Percentiles rank a stretch among this genome's conserved stretches.
Conservation (phyloP, 2,888 invertebrate genomes). For the Apodemia arnacis region DNA sequence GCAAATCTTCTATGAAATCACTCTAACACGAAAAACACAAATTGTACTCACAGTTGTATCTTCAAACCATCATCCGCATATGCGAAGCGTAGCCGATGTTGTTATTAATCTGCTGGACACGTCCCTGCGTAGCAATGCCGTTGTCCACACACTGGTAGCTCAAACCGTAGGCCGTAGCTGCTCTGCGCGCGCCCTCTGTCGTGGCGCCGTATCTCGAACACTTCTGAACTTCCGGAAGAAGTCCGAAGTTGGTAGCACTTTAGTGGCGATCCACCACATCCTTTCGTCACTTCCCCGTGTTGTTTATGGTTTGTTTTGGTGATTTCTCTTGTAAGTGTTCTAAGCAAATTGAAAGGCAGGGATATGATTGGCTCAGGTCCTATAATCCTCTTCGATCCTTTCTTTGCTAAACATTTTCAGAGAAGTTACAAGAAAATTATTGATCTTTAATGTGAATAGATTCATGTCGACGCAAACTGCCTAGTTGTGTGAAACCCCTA, state of each 20-base stretch:
- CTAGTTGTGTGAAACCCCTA: too few relatives aligned
- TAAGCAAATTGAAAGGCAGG: too few relatives aligned
- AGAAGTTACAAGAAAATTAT: too few relatives aligned
- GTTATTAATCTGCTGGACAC: not conserved
- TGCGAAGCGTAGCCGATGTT: not conserved
- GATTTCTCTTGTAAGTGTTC: too few relatives aligned
- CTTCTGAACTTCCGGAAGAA: conserved; percentile 8
- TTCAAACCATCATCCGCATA: not conserved
- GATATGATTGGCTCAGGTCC: too few relatives aligned
- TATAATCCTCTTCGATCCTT: too few relatives aligned
- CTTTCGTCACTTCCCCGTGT: too few relatives aligned
- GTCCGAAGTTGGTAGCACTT: not conserved
- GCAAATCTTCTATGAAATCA: not conserved
- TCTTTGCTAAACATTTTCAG: too few relatives aligned
- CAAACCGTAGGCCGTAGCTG: conserved; percentile 98
- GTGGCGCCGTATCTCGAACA: not conserved
- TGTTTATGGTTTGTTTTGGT: too few relatives aligned
- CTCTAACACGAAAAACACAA: not conserved
- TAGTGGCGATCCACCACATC: conserved; percentile 15
- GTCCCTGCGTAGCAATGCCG: not conserved
- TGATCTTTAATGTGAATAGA: too few relatives aligned
- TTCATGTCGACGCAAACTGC: too few relatives aligned
- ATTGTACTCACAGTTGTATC: conserved; percentile 12
- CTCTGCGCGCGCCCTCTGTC: conserved; percentile 98
- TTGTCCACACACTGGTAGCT: conserved; percentile 91